phyloP scores from a whole-genome alignment of 1,140 invertebrate genomes.

The Colletes latitarsis region DNA sequence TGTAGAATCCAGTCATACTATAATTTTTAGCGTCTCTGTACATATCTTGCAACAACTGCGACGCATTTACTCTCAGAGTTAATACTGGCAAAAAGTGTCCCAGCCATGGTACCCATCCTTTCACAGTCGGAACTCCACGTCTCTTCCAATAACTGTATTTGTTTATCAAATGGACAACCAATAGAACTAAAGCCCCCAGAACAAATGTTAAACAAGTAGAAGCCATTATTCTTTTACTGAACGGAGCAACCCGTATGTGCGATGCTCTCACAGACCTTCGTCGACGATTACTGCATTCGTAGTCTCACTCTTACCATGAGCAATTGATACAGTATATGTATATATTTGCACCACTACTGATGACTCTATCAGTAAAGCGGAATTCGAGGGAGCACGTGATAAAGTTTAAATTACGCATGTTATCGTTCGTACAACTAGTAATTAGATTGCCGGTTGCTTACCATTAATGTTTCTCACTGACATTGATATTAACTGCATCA shows the following conservation, averaged over 20 bases:
- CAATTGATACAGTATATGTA: too few species aligned
- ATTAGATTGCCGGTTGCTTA: too few species aligned
- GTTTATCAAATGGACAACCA: conserved; percentile 58
- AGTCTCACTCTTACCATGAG: too few species aligned
- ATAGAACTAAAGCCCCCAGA: neutral
- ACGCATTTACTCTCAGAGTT: conserved; percentile 24
- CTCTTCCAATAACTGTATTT: conserved; percentile 77
- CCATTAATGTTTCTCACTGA: too few species aligned
- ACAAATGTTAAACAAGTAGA: neutral
- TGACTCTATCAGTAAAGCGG: too few species aligned
- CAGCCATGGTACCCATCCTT: conserved; percentile 55
- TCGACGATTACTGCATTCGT: neutral
- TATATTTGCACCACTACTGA: too few species aligned
- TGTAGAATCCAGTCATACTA: conserved; percentile 69
- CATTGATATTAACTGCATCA: too few species aligned
- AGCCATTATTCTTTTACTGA: neutral
- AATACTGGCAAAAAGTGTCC: conserved; percentile 65
- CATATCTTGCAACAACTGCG: conserved; percentile 24
- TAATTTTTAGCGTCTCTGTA: conserved; percentile 45
- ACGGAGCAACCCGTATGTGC: neutral
- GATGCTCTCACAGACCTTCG: too few species aligned
- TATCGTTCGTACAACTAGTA: too few species aligned
- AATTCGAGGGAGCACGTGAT: too few species aligned
- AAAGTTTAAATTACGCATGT: too few species aligned
- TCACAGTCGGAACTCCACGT: conserved; percentile 74